Evolutionary conservation across 2,797 vertebrate species (phyloP).

Genomic region (Clarias pachynema): DNA sequence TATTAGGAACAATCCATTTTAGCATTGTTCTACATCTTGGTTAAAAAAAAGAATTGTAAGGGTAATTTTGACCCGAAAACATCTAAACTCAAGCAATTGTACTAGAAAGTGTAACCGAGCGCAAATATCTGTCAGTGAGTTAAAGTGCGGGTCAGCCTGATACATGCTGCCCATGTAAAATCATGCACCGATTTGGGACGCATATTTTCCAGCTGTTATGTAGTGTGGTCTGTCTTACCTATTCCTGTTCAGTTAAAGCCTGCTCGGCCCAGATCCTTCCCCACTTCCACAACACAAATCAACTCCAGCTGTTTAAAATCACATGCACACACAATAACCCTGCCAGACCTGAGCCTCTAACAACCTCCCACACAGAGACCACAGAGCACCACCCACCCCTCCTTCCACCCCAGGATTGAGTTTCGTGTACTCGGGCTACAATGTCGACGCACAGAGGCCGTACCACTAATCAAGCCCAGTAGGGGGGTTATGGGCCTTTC

Average conservation of each 20-base stretch:
- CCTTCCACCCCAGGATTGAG: slow-evolving; percentile 62
- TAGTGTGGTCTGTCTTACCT: slow-evolving; percentile 28
- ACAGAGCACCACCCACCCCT: slow-evolving; percentile 43
- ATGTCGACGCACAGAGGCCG: slow-evolving; percentile 69
- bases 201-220: slow-evolving; percentile 42
- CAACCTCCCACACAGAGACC: slow-evolving; percentile 74
- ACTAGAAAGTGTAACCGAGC: not conserved
- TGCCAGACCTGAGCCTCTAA: slow-evolving; percentile 58
- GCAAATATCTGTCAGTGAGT: not conserved
- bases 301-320: slow-evolving; percentile 57
- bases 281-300: slow-evolving; percentile 58
- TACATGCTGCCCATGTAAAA: not conserved
- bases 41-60: not conserved
- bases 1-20: too few relatives aligned
- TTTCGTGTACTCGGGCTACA: slow-evolving; percentile 70
- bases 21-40: too few relatives aligned
- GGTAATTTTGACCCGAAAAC: not conserved
- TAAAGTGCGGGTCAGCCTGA: not conserved
- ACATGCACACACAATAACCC: slow-evolving; percentile 43
- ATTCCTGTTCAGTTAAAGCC: slow-evolving; percentile 33
- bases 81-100: not conserved
- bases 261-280: slow-evolving; percentile 55
- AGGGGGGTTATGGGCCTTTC: slow-evolving; percentile 49
- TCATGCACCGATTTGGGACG: not conserved
- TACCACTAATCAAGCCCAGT: slow-evolving; percentile 67